Percentiles rank a stretch among this genome's conserved stretches.
Conservation (phyloP, 2,888 invertebrate genomes). For the Nomada ferruginata region DNA sequence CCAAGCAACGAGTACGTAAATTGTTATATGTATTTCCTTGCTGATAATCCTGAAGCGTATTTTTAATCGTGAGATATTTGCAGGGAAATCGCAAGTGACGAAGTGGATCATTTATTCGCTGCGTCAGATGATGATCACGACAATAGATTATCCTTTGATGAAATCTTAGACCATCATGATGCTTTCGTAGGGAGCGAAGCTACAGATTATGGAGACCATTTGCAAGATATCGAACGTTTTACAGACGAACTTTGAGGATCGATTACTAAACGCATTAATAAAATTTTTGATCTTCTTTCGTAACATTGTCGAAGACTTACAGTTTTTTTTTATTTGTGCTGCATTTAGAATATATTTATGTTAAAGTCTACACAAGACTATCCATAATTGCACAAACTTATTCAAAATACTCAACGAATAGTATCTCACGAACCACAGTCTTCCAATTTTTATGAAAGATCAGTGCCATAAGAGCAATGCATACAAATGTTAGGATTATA, state of each 20-base stretch:
- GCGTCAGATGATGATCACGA: constrained; percentile 94
- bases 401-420: constrained; percentile 41
- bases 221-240: constrained; percentile 91
- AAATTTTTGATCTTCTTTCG: constrained; percentile 39
- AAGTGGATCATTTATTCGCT: constrained; percentile 95
- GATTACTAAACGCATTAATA: not conserved
- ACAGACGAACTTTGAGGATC: constrained; percentile 89
- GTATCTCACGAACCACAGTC: constrained; percentile 57
- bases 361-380: constrained; percentile 5
- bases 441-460: constrained; percentile 66
- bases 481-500: constrained; percentile 20
- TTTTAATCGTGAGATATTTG: constrained; percentile 55
- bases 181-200: constrained; percentile 97
- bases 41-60: not conserved
- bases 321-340: constrained; percentile 48
- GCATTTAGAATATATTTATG: constrained; percentile 48
- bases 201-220: constrained; percentile 94
- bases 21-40: not conserved
- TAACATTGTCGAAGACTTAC: constrained; percentile 35
- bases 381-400: constrained; percentile 46
- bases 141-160: constrained; percentile 90
- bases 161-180: constrained; percentile 93
- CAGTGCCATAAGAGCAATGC: constrained; percentile 65
- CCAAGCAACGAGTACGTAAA: constrained; percentile 93
- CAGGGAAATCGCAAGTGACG: constrained; percentile 94